Conservation (phyloP, 2,888 invertebrate genomes). For the Aleiodes leptofemur region DNA sequence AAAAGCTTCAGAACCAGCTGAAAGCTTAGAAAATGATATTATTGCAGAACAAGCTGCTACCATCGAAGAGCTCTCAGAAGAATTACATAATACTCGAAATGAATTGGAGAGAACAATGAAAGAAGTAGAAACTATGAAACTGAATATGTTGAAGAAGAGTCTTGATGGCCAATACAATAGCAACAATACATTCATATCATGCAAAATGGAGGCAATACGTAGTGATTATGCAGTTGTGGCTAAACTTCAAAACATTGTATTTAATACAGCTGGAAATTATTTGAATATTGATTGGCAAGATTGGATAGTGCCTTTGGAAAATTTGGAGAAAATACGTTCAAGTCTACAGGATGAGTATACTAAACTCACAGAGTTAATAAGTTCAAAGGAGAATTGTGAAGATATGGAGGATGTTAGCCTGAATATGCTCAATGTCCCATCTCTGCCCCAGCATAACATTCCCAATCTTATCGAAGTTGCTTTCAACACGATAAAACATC, state of each 20-base stretch:
- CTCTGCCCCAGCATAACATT: constrained; percentile 30
- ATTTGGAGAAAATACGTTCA: not conserved
- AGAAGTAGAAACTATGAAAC: not conserved
- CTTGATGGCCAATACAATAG: constrained; percentile 36
- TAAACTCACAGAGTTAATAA: not conserved
- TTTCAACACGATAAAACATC: constrained; percentile 32
- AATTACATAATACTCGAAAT: not conserved
- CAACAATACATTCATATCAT: constrained; percentile 32
- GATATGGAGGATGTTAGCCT: constrained; percentile 8
- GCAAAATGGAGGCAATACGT: not conserved
- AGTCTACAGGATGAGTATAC: constrained; percentile 1
- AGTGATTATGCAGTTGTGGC: constrained; percentile 10
- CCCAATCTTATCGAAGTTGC: constrained; percentile 31
- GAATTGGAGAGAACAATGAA: not conserved
- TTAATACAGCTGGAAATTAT: not conserved
- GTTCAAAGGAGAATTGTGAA: not conserved
- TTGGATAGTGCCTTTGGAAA: constrained; percentile 21
- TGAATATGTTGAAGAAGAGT: constrained; percentile 24
- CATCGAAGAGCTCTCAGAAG: not conserved
- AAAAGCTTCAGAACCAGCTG: not conserved
- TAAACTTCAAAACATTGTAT: constrained; percentile 22
- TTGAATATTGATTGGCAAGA: constrained; percentile 15
- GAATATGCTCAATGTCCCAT: constrained; percentile 14
- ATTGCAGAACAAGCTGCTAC: not conserved
- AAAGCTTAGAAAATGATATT: not conserved